Conservation (phyloP, 2,888 invertebrate genomes). For the Branchellion lobata region DNA sequence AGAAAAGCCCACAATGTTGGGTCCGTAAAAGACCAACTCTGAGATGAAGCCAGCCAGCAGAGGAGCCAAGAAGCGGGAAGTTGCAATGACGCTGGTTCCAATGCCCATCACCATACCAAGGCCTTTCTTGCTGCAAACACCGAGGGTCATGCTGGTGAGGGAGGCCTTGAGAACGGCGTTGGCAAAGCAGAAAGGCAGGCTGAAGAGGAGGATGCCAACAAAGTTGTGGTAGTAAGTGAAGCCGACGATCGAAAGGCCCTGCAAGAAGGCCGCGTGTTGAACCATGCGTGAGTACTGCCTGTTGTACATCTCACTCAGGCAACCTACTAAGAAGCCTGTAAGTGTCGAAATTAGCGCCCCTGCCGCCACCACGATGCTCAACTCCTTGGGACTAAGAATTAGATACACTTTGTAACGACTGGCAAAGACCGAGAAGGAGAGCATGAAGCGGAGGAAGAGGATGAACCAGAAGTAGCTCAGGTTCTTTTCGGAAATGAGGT, state of each 20-base stretch:
- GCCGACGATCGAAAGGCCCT: constrained; percentile 52
- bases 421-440: constrained; percentile 59
- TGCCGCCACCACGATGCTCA: constrained; percentile 61
- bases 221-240: constrained; percentile 55
- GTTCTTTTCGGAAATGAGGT: not conserved
- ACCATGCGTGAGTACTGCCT: constrained; percentile 54
- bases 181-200: constrained; percentile 57
- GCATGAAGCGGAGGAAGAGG: constrained; percentile 59
- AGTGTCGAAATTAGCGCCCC: constrained; percentile 57
- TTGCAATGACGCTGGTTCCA: constrained; percentile 59
- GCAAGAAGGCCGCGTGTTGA: constrained; percentile 54
- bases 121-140: constrained; percentile 54
- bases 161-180: constrained; percentile 58
- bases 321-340: constrained; percentile 58
- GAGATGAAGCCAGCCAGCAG: constrained; percentile 53
- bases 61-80: constrained; percentile 60
- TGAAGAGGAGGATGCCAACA: constrained; percentile 53
- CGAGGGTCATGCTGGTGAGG: constrained; percentile 56
- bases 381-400: constrained; percentile 55
- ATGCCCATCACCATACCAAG: constrained; percentile 59
- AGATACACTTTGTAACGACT: constrained; percentile 59
- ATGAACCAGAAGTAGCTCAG: constrained; percentile 56
- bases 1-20: not conserved
- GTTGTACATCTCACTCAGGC: constrained; percentile 54
- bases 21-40: not conserved